Percentiles rank a stretch among this genome's conserved stretches.
phyloP scores from a whole-genome alignment of 2,888 invertebrate species.

The Machimus rusticus region DNA sequence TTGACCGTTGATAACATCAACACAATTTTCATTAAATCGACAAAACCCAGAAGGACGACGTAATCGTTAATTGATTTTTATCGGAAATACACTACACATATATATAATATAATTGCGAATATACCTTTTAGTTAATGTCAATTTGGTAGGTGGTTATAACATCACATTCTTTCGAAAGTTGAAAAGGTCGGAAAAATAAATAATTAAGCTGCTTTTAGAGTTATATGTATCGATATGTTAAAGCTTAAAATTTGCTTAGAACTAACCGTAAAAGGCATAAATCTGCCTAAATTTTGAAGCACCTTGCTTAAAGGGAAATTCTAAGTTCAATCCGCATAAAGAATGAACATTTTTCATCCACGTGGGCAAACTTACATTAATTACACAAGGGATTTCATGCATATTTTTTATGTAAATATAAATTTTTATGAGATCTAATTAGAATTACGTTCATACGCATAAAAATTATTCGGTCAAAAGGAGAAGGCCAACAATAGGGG shows the following conservation, averaged over 20 bases:
- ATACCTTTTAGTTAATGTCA: background rate
- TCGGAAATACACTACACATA: background rate
- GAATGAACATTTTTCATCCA: background rate
- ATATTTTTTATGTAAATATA: background rate
- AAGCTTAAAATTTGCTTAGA: too few relatives aligned
- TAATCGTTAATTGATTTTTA: background rate
- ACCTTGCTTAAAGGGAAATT: background rate
- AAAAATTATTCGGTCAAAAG: background rate
- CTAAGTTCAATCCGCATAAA: background rate
- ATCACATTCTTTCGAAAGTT: too few relatives aligned
- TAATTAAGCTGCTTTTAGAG: too few relatives aligned
- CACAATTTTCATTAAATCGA: background rate
- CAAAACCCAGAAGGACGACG: background rate
- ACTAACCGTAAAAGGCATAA: too few relatives aligned
- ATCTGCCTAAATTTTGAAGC: too few relatives aligned
- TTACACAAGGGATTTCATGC: background rate
- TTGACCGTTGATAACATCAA: background rate
- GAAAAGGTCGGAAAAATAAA: too few relatives aligned
- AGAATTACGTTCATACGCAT: background rate
- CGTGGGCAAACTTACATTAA: background rate
- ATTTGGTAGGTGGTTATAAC: background rate
- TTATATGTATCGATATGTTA: too few relatives aligned
- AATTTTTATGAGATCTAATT: background rate
- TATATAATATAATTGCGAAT: background rate
- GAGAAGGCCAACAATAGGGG: background rate